phyloP scores from a whole-genome alignment of 2,888 invertebrate species.

The Nowickia ferox region DNA sequence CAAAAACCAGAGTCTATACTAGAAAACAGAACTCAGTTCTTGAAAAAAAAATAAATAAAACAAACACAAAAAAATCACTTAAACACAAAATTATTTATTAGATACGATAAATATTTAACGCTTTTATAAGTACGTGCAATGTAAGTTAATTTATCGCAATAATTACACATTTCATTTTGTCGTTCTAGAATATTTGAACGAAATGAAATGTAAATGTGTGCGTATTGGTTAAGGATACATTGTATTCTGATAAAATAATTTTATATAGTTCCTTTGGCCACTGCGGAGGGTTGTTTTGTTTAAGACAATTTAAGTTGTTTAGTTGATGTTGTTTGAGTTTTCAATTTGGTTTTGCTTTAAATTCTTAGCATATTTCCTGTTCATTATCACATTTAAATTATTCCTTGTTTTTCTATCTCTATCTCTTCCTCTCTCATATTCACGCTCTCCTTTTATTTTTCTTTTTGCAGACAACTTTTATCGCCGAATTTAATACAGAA shows the following conservation, averaged over 20 bases:
- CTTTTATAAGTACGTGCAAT: constrained; percentile 70
- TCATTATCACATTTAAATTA: constrained; percentile 29
- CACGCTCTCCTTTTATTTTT: not conserved
- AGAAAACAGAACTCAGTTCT: not conserved
- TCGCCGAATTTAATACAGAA: constrained; percentile 96
- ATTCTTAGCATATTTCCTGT: constrained; percentile 36
- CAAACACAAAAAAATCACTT: constrained; percentile 60
- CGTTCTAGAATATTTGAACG: constrained; percentile 33
- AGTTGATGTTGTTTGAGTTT: constrained; percentile 3
- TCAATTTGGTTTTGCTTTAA: constrained; percentile 17
- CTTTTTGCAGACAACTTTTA: constrained; percentile 90
- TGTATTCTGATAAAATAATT: constrained; percentile 53
- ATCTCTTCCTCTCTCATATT: not conserved
- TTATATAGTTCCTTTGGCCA: constrained; percentile 9
- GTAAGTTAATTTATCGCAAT: constrained; percentile 65
- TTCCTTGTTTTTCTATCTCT: not conserved
- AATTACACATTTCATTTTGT: constrained; percentile 44
- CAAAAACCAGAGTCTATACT: not conserved
- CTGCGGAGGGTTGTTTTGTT: not conserved
- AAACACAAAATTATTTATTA: constrained; percentile 70
- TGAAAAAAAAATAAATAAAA: not conserved
- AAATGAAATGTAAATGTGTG: not conserved
- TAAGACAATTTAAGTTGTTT: constrained; percentile 30
- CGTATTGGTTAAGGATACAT: not conserved
- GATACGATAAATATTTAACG: constrained; percentile 71